Conservation (phyloP, 2,797 vertebrate species). For the Denticeps clupeoides region DNA sequence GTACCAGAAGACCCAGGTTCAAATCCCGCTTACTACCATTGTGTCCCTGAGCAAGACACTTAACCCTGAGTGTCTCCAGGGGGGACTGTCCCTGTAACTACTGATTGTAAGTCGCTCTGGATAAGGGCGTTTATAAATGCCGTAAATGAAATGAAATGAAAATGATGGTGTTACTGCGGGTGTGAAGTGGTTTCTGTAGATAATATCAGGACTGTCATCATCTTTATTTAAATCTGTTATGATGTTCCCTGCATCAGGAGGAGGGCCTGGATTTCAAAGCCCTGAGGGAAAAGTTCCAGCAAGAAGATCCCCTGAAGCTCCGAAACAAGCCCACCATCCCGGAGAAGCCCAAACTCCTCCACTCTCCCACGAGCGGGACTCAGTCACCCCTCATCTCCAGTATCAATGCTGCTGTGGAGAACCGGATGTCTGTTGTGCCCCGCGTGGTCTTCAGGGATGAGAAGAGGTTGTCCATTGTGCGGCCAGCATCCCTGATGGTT, state of each 20-base stretch:
- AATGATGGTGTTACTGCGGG: no score
- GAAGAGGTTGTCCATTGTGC: constrained; percentile 26
- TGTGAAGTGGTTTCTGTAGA: no score
- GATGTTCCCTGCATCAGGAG: constrained; percentile 47
- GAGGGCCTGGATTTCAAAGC: constrained; percentile 62
- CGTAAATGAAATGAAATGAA: no score
- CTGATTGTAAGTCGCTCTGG: no score
- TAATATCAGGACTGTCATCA: not conserved
- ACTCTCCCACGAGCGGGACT: constrained; percentile 45
- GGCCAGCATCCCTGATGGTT: constrained; percentile 7
- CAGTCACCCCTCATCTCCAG: constrained; percentile 50
- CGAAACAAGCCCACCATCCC: constrained; percentile 27
- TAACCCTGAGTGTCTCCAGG: no score
- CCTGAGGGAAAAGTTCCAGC: constrained; percentile 73
- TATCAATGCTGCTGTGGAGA: constrained; percentile 40
- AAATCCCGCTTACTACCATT: no score
- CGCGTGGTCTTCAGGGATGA: constrained; percentile 59
- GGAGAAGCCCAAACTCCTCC: constrained; percentile 38
- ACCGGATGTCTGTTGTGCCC: constrained; percentile 16
- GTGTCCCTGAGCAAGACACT: no score
- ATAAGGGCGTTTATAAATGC: no score
- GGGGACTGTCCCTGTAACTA: no score
- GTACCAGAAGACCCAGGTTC: no score
- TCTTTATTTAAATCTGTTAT: not conserved
- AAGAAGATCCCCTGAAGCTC: constrained; percentile 35